These are phyloP conservation scores for Drosophila glabriapex DNA, from an alignment of 2,888 invertebrate species.

Conservation along the genomic window DNA sequence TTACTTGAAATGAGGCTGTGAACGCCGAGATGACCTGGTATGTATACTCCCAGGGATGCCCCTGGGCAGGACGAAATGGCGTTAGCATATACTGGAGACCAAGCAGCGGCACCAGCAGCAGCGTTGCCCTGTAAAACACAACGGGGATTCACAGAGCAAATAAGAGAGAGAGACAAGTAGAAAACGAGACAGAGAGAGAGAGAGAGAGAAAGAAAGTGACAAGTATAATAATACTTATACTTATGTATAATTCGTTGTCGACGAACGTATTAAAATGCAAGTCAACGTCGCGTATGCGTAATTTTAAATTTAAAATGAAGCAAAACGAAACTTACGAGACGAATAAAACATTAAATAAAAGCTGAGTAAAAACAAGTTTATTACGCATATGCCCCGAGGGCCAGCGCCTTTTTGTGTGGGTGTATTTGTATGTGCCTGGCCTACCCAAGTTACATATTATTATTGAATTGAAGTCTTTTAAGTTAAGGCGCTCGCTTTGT, in stretches of 20 bases:
- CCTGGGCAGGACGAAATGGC: constrained; percentile 91
- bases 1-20: constrained; percentile 94
- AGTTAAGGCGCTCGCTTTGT: constrained; percentile 15
- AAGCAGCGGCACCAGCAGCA: constrained; percentile 95
- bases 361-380: constrained; percentile 42
- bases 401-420: constrained; percentile 26
- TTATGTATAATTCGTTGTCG: constrained; percentile 56
- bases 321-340: constrained; percentile 53
- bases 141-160: constrained; percentile 11
- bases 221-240: constrained; percentile 52
- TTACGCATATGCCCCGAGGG: constrained; percentile 71
- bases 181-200: constrained; percentile 17
- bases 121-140: constrained; percentile 89
- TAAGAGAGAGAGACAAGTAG: constrained; percentile 6
- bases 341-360: constrained; percentile 31
- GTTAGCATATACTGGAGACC: constrained; percentile 96
- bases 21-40: constrained; percentile 95
- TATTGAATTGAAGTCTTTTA: constrained; percentile 58
- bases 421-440: not conserved
- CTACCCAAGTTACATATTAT: constrained; percentile 37
- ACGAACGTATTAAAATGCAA: constrained; percentile 70
- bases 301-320: constrained; percentile 74
- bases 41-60: constrained; percentile 90
- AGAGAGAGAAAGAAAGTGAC: constrained; percentile 3
- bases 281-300: constrained; percentile 76